These are phyloP conservation scores for Temnothorax unifasciatus DNA, from an alignment of 2,888 invertebrate species.

Conservation along the genomic window DNA sequence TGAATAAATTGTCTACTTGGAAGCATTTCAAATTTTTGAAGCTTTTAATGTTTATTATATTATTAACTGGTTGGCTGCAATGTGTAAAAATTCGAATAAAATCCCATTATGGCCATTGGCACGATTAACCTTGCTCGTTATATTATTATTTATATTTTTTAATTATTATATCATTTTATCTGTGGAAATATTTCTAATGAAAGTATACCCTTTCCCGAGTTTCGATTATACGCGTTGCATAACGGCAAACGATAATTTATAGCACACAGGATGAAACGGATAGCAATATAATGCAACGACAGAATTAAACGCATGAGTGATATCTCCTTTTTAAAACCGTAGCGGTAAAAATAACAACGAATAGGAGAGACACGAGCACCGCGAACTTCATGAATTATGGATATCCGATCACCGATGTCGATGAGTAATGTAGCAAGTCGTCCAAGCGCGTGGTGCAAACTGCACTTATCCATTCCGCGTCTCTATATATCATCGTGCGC, in stretches of 20 bases:
- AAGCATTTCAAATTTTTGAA: background rate
- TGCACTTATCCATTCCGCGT: conserved; percentile 38
- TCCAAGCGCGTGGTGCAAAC: background rate
- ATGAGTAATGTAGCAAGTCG: conserved; percentile 32
- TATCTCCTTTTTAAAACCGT: background rate
- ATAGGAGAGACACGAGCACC: background rate
- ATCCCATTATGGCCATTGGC: background rate
- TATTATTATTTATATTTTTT: background rate
- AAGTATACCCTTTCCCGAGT: background rate
- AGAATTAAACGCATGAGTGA: background rate
- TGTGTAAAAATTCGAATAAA: background rate
- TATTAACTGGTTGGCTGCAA: background rate
- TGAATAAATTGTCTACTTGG: background rate
- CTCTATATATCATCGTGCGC: conserved; percentile 12
- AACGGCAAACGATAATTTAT: background rate
- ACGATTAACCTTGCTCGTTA: background rate
- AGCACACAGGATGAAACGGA: background rate
- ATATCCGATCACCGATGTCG: background rate
- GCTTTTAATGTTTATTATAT: conserved; percentile 9
- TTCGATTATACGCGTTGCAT: background rate
- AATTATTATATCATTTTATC: background rate
- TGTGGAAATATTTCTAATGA: background rate
- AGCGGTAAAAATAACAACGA: background rate
- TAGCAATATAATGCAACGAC: background rate
- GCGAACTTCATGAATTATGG: conserved; percentile 46